Evolutionary conservation across 1,140 invertebrate genomes (phyloP), one percentile per base, ranked within the genome.

Genomic region (Caerostris extrusa): DNA sequence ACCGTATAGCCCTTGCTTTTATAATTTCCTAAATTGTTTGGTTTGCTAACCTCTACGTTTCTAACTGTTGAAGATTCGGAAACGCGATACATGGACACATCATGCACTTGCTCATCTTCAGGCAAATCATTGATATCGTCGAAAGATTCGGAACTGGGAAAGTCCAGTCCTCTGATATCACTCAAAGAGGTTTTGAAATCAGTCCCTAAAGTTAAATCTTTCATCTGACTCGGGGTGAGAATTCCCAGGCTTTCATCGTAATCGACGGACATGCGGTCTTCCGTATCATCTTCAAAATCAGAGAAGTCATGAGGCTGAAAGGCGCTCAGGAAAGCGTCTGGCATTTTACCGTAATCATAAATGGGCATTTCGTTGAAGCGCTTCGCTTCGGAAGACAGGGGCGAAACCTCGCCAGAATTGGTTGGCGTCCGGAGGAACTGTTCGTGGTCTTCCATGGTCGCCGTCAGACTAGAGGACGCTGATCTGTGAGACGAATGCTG

Each of bases 141-240:
- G 50, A 90, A 95, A 7, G 94, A 95, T 58, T 94, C 90, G 3
- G 94, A 92, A 82, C 91, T 94, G 1, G 94, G 94, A 34, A 95
- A 90, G 58, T 90, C 86, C 17, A 95, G 5, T 34, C 67, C 64
- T 86, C 67, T 86, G 17, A 94, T 69, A 17, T 87, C 90, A 34
- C 85, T 93, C 17, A 61, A 90, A 12, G 87, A 69, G 3, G 90
- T 83, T 3, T 57, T 57, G n/a, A 93, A 69, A 64, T 94, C 94
- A 5, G 89, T 14, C 3, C 89, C 89, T 3, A 95, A 86, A 14
- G 95, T 95, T 64, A 95, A 95, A 95, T 98, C 97, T 90, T 97
- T 97, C 98, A 98, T 98, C 95, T 98, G 98, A 96, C 98, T 98
- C 0, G 98, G 98, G 7, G 98, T 98, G 19, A 98, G 96, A 94